Evolutionary conservation across 2,113 vertebrate genomes (phyloP).

Genomic region (Petrocephalus zakoni): DNA sequence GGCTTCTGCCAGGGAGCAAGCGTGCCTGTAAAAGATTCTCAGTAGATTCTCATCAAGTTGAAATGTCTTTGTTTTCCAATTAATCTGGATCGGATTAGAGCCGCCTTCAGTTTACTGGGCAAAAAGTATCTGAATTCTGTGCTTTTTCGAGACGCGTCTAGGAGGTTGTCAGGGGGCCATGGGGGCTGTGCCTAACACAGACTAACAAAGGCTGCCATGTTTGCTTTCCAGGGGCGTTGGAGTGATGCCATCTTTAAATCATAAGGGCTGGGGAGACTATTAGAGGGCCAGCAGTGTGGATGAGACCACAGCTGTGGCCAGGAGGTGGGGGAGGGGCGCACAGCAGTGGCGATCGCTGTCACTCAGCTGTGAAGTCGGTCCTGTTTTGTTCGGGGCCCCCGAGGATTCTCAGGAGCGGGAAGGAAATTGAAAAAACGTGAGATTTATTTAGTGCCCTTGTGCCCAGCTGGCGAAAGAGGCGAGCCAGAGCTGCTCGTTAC

Average conservation of each 20-base stretch:
- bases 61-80: background rate
- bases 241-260: background rate
- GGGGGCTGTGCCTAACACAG: background rate
- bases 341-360: background rate
- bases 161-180: background rate
- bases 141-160: background rate
- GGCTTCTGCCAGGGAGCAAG: background rate
- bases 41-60: conserved; percentile 3
- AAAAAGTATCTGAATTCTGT: background rate
- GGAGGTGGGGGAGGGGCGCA: background rate
- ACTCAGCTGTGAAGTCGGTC: background rate
- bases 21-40: background rate
- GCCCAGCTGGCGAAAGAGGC: conserved; percentile 53
- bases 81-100: conserved; percentile 11
- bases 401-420: background rate
- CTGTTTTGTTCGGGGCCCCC: background rate
- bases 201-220: background rate
- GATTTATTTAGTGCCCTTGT: conserved; percentile 29
- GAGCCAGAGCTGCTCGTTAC: conserved; percentile 51
- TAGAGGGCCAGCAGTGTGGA: background rate
- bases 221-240: background rate
- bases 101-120: background rate
- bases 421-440: conserved; percentile 19
- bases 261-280: background rate
- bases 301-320: background rate